Conservation (phyloP, 2,888 invertebrate genomes). For the Macrosiphum euphorbiae region DNA sequence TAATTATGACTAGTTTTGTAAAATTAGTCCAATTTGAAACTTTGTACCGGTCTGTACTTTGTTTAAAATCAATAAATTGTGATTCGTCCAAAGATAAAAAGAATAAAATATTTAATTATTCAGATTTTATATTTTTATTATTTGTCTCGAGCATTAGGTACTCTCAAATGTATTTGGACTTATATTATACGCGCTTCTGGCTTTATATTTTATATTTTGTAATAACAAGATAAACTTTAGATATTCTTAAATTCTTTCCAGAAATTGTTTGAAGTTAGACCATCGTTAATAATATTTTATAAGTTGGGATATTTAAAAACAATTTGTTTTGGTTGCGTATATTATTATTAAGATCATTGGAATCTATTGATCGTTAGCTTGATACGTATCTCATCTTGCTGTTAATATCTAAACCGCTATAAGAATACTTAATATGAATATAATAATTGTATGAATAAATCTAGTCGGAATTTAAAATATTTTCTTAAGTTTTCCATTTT, state of each 20-base stretch:
- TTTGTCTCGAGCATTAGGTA: neutral
- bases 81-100: neutral
- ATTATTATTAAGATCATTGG: neutral
- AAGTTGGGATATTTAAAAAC: neutral
- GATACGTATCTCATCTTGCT: too few species aligned
- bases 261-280: neutral
- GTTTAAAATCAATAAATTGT: neutral
- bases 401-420: neutral
- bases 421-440: neutral
- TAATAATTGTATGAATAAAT: neutral
- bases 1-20: neutral
- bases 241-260: neutral
- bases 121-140: neutral
- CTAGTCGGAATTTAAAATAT: neutral
- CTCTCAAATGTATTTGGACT: neutral
- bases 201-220: neutral
- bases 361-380: neutral
- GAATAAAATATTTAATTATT: neutral
- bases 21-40: neutral
- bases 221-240: neutral
- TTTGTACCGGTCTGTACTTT: neutral
- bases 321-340: neutral
- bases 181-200: neutral
- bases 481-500: neutral
- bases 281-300: neutral